phyloP scores from a whole-genome alignment of 2,888 invertebrate genomes.

The Melieria crassipennis region DNA sequence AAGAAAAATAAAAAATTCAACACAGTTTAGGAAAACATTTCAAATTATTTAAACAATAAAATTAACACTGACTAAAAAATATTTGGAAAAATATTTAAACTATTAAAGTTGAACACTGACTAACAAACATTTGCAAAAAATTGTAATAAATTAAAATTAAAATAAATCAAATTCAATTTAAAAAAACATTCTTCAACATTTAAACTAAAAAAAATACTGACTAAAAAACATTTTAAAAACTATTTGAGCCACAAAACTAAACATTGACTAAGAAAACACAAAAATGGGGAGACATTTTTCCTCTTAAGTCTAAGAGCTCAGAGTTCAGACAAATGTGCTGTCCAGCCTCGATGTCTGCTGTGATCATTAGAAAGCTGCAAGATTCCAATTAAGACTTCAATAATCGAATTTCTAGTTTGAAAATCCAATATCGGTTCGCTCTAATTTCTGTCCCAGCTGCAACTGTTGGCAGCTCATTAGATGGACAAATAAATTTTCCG shows the following conservation, averaged over 20 bases:
- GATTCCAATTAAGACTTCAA: too few relatives aligned
- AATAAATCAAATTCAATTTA: slow-evolving; percentile 16
- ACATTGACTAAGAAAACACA: not conserved
- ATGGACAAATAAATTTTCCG: too few relatives aligned
- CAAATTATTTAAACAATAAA: not conserved
- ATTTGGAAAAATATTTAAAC: not conserved
- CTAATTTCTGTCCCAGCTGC: too few relatives aligned
- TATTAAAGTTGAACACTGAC: not conserved
- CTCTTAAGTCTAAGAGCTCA: too few relatives aligned
- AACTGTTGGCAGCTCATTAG: too few relatives aligned
- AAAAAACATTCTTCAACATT: not conserved
- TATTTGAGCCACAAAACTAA: not conserved
- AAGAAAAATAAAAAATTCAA: not conserved
- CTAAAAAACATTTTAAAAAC: not conserved
- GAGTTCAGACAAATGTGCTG: too few relatives aligned
- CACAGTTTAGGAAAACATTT: not conserved
- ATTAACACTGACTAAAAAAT: not conserved
- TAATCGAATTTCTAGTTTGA: too few relatives aligned
- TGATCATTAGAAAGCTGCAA: too few relatives aligned
- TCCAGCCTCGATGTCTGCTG: too few relatives aligned
- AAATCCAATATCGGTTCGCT: too few relatives aligned
- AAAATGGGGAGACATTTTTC: too few relatives aligned
- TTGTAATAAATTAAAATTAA: not conserved
- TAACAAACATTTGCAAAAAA: not conserved
- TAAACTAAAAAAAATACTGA: not conserved